Base-by-base conservation (phyloP, 1,140 invertebrate species). In the Tetramorium simillimum region DNA sequence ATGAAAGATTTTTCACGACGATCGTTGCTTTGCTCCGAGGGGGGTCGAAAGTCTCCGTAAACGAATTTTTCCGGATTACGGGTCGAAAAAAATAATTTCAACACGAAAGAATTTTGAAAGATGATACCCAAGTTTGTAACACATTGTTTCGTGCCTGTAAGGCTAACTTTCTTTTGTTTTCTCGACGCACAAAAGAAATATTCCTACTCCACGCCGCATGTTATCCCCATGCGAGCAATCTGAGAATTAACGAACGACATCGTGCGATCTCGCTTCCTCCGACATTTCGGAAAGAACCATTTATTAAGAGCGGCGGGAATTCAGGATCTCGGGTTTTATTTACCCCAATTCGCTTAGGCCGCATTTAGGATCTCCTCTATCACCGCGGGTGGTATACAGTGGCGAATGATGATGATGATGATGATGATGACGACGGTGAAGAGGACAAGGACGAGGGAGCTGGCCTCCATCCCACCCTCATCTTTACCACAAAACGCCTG, bases 321-420 rank as follows among this genome's bases (percentile, higher is more conserved):
- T 24, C 40, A 14, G 21, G 33, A 5, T 62, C 21, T 21, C 21
- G 43, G 21, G 40, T 75, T 5, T 40, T 63, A 62, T 62, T 62
- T 62, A 62, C 56, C 10, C 58, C 40, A 3, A 63, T 24, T 43
- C 56, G 56, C 56, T 77, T 77, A 62, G 37, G 21, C 16, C 4
- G 21, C 56, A 62, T 63, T 77, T 77, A 77, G 21, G 75, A 28
- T 46, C 73, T 53, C 21, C 21, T 40, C 21, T 28, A 14, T 43
- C 73, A 43, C 75, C 21, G 58, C 58, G 58, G 75, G 58, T 77
- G 75, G 75, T 63, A 75, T 28, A 62, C 37, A 43, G 21, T 63
- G 16, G 40, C 58, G 21, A 58, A 33, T 33, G 33, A 58, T 77
- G 40, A 60, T 60, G 33, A 58, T 77, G 40, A 60, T 60, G 73